Conservation (phyloP, 2,113 vertebrate species). For the Marcusenius ussheri region DNA sequence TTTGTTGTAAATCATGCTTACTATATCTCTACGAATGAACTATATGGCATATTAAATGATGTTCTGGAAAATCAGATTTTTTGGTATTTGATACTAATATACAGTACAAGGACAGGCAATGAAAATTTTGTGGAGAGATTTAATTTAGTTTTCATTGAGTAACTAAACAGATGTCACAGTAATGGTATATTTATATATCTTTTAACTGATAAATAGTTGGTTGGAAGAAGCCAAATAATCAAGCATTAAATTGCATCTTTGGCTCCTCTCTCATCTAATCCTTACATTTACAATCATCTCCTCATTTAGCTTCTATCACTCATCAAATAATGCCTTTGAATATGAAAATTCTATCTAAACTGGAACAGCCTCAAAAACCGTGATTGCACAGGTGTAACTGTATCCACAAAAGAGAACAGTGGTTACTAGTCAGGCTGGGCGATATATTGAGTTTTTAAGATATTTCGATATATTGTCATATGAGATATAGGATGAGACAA, state of each 20-base stretch:
- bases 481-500: too few species aligned
- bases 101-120: too few species aligned
- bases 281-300: neutral
- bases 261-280: neutral
- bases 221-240: neutral
- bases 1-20: neutral
- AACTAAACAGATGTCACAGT: too few species aligned
- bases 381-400: neutral
- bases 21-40: too few species aligned
- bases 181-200: too few species aligned
- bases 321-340: neutral
- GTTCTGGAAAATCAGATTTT: neutral
- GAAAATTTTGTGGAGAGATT: too few species aligned
- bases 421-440: neutral
- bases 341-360: neutral
- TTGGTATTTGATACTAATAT: neutral
- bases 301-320: neutral
- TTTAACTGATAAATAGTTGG: too few species aligned
- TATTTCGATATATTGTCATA: too few species aligned
- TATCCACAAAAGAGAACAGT: neutral
- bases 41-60: neutral
- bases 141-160: too few species aligned
- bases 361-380: neutral
- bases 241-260: neutral
- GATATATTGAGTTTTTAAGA: too few species aligned